These are phyloP conservation scores for Narcine bancroftii DNA, from an alignment of 2,113 vertebrate genomes.

Conservation along the genomic window DNA sequence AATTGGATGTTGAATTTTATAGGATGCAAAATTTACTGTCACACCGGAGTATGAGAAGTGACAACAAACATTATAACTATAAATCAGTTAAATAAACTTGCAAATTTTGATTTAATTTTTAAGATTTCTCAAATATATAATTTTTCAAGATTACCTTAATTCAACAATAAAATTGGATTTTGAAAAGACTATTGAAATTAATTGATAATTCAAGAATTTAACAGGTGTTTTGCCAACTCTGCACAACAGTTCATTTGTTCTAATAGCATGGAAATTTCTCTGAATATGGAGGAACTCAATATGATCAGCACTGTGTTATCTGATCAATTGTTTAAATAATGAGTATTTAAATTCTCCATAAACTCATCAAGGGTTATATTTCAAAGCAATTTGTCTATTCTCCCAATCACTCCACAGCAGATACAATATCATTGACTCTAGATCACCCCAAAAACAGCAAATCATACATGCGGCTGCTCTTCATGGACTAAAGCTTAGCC, in stretches of 20 bases:
- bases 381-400: not conserved
- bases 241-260: not conserved
- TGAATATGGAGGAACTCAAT: not conserved
- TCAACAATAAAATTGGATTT: not conserved
- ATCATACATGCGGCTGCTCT: too few relatives aligned
- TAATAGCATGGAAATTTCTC: not conserved
- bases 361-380: not conserved
- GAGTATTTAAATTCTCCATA: not conserved
- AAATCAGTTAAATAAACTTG: not conserved
- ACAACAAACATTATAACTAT: not conserved
- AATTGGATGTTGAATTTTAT: too few relatives aligned
- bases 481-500: too few relatives aligned
- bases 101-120: not conserved
- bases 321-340: not conserved
- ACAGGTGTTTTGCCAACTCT: not conserved
- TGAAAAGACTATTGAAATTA: not conserved
- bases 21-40: not conserved
- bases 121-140: not conserved
- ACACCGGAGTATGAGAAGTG: not conserved
- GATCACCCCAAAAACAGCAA: too few relatives aligned
- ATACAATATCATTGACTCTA: too few relatives aligned
- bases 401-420: too few relatives aligned
- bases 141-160: not conserved
- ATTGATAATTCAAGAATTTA: not conserved
- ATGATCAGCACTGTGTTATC: not conserved